Percentiles rank a stretch among this genome's conserved stretches.
Evolutionary conservation across 2,888 invertebrate genomes (phyloP).

Genomic region (Caprella mutica): DNA sequence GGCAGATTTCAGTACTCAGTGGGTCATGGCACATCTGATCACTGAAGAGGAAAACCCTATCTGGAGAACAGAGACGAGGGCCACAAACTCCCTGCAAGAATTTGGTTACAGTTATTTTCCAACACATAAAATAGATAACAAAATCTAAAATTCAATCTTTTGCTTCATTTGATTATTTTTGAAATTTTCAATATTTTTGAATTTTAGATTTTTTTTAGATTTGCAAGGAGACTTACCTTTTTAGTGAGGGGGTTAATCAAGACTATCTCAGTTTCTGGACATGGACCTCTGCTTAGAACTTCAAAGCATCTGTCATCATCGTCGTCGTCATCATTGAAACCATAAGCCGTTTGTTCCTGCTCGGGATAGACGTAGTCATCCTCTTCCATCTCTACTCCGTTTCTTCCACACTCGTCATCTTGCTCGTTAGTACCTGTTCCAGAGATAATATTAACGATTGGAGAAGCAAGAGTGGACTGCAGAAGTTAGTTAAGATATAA

Average conservation of each 20-base stretch:
- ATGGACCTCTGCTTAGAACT: slow-evolving; percentile 24
- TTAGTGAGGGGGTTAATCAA: slow-evolving; percentile 18
- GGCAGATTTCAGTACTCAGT: slow-evolving; percentile 18
- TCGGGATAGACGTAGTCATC: neutral
- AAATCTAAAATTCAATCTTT: too few relatives aligned
- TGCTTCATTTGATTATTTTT: too few relatives aligned
- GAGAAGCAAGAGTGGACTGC: too few relatives aligned
- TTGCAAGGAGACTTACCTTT: neutral
- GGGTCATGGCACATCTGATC: slow-evolving; percentile 33
- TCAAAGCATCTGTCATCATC: slow-evolving; percentile 25
- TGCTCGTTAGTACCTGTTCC: too few relatives aligned
- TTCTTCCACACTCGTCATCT: neutral
- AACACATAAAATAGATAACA: too few relatives aligned
- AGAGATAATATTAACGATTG: too few relatives aligned
- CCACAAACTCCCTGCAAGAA: slow-evolving; percentile 23
- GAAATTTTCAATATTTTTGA: too few relatives aligned
- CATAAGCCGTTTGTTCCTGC: neutral
- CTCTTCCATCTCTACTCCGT: neutral
- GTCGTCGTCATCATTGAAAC: slow-evolving; percentile 6
- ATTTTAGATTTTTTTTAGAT: neutral
- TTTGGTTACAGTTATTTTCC: neutral
- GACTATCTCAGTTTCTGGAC: slow-evolving; percentile 24
- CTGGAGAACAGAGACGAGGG: slow-evolving; percentile 21
- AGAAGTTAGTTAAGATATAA: too few relatives aligned
- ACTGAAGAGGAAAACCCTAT: slow-evolving; percentile 21